These are phyloP conservation scores for Limnothrissa miodon DNA, from an alignment of 2,113 vertebrate species.

Conservation along the genomic window DNA sequence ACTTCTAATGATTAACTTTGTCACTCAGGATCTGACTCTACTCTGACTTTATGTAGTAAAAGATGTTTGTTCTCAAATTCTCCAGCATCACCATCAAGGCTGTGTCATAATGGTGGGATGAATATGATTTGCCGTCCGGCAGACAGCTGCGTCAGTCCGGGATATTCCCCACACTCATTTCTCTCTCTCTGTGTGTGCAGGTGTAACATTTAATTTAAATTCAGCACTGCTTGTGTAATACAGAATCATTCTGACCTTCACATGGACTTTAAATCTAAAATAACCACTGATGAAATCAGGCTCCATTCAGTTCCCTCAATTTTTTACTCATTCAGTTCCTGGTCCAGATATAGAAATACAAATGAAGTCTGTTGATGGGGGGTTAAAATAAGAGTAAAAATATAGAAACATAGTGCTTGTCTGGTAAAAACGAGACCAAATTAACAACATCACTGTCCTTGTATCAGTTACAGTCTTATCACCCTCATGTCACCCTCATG, in stretches of 20 bases:
- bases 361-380: not conserved
- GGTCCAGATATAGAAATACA: not conserved
- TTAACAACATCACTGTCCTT: not conserved
- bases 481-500: not conserved
- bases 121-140: not conserved
- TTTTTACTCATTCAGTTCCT: not conserved
- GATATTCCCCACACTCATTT: not conserved
- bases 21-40: no score
- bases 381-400: not conserved
- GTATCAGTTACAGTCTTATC: conserved; percentile 5
- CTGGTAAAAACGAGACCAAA: not conserved
- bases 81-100: not conserved
- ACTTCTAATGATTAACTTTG: no score
- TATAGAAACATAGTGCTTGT: not conserved
- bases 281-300: not conserved
- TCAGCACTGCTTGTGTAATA: not conserved
- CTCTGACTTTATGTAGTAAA: not conserved
- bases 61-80: no score
- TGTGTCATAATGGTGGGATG: not conserved
- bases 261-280: not conserved
- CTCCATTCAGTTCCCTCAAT: not conserved
- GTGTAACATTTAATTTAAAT: not conserved
- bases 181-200: not conserved
- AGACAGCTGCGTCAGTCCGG: not conserved
- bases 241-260: not conserved